Evolutionary conservation across 2,113 vertebrate genomes (phyloP).

Genomic region (Cyprinus carpio): DNA sequence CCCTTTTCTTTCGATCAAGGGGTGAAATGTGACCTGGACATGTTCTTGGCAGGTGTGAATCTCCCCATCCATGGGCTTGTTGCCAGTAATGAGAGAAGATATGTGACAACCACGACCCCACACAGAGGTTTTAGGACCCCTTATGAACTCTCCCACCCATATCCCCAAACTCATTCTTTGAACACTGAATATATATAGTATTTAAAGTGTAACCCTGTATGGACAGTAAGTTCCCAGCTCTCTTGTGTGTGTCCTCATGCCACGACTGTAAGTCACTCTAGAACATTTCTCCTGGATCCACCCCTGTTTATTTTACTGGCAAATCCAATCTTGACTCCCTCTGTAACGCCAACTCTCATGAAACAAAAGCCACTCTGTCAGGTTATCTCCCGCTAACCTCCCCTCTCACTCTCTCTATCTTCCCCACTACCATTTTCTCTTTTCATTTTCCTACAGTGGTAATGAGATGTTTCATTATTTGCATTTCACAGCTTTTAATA

Average conservation of each 20-base stretch:
- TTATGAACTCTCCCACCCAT: neutral
- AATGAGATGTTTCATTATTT: conserved; percentile 83
- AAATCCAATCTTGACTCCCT: conserved; percentile 39
- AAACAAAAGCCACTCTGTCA: conserved; percentile 66
- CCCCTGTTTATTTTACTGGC: conserved; percentile 59
- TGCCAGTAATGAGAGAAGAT: neutral
- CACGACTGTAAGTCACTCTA: conserved; percentile 7
- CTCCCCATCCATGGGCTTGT: neutral
- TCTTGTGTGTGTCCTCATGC: conserved; percentile 8
- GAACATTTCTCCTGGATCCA: conserved; percentile 38
- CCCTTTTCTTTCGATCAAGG: neutral
- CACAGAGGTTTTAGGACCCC: neutral
- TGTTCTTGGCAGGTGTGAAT: conserved; percentile 3
- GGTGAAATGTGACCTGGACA: neutral
- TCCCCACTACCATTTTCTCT: conserved; percentile 33
- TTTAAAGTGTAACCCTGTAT: neutral
- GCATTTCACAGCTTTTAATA: conserved; percentile 82
- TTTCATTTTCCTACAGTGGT: conserved; percentile 74
- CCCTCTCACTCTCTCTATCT: conserved; percentile 41
- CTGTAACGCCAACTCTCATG: conserved; percentile 44
- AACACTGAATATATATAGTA: neutral
- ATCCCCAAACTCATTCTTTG: neutral
- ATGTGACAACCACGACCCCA: conserved; percentile 23
- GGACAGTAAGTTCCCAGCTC: neutral
- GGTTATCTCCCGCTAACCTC: conserved; percentile 58